These are phyloP conservation scores for Delichon dasypus DNA, from an alignment of 2,797 vertebrate genomes.

Conservation along the genomic window DNA sequence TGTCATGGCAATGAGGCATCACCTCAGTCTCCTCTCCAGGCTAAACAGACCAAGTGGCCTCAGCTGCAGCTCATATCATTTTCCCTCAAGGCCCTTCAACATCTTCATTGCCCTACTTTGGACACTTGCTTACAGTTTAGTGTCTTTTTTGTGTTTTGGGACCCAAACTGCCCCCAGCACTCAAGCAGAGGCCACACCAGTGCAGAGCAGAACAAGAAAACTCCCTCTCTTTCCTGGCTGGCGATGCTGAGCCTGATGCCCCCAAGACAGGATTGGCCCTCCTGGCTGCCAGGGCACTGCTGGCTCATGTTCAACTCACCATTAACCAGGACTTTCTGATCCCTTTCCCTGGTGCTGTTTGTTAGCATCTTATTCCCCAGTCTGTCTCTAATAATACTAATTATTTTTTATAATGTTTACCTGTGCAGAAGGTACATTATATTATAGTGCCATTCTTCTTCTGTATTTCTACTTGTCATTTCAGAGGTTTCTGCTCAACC, in stretches of 20 bases:
- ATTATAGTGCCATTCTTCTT: background rate
- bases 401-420: background rate
- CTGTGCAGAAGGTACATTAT: background rate
- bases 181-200: rapidly evolving
- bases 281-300: background rate
- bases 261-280: rapidly evolving
- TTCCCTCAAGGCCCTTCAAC: background rate
- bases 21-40: background rate
- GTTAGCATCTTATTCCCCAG: background rate
- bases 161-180: background rate
- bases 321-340: rapidly evolving
- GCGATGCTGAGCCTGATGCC: rapidly evolving
- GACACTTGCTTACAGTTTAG: rapidly evolving
- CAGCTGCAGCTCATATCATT: background rate
- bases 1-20: background rate
- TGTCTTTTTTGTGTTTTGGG: background rate
- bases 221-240: rapidly evolving
- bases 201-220: background rate
- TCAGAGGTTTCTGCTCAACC: background rate
- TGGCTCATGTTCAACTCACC: background rate
- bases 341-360: rapidly evolving
- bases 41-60: background rate
- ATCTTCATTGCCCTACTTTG: background rate
- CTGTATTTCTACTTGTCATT: background rate
- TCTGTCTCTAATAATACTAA: background rate